A percentile compares a stretch with the other conserved stretches of the same genome.
phyloP scores from a whole-genome alignment of 2,797 vertebrate species.

The Scleropages formosus region DNA sequence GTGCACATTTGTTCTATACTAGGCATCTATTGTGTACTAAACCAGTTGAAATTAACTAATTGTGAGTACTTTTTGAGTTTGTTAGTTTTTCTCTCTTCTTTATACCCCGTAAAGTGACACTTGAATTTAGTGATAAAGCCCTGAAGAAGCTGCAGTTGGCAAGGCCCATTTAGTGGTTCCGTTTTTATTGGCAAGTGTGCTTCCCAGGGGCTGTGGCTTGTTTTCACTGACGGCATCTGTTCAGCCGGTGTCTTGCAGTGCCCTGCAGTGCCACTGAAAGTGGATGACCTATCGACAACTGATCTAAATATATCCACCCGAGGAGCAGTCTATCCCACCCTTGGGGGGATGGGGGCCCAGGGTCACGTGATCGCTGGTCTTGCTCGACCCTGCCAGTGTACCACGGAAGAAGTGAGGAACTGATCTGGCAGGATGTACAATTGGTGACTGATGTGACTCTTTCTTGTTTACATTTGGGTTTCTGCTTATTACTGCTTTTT shows the following conservation, averaged over 20 bases:
- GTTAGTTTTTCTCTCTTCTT: no score
- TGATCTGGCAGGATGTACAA: background rate
- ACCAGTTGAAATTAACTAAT: no score
- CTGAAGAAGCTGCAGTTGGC: no score
- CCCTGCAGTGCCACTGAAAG: conserved; percentile 37
- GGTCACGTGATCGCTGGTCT: conserved; percentile 7
- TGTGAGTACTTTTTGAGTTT: no score
- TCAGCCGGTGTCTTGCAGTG: background rate
- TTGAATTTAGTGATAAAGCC: no score
- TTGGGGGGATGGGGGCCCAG: conserved; percentile 1
- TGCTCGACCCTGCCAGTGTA: background rate
- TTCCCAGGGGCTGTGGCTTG: no score
- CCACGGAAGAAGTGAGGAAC: background rate
- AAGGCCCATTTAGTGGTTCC: no score
- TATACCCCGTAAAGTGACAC: no score
- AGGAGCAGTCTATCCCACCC: conserved; percentile 37
- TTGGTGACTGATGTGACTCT: background rate
- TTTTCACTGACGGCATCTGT: background rate
- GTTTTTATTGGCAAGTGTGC: no score
- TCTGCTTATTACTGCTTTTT: background rate
- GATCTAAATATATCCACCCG: conserved; percentile 58
- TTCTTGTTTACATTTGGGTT: background rate
- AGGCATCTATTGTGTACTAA: no score
- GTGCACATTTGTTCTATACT: no score
- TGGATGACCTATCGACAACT: conserved; percentile 47